Evolutionary conservation across 2,113 vertebrate species (phyloP).

Genomic region (Phrynosoma platyrhinos): DNA sequence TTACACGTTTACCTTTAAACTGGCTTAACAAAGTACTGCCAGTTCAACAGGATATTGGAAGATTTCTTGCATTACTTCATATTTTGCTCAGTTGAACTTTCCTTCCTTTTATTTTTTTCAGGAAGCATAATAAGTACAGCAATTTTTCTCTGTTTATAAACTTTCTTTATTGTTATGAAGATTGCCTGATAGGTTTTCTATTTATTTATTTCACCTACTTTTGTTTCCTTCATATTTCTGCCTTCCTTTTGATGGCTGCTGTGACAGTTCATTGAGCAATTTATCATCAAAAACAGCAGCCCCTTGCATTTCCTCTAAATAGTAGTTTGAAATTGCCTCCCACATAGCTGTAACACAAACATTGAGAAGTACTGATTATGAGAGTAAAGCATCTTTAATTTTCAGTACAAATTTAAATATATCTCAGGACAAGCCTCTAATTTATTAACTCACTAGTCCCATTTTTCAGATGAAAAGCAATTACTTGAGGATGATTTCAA

Average conservation of each 20-base stretch:
- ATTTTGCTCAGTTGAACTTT: background rate
- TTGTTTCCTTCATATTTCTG: conserved; percentile 10
- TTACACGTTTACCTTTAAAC: too few species aligned
- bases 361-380: background rate
- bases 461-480: background rate
- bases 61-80: background rate
- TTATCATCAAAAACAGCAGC: background rate
- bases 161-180: background rate
- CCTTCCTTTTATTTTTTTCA: background rate
- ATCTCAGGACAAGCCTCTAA: background rate
- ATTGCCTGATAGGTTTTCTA: background rate
- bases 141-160: background rate
- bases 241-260: background rate
- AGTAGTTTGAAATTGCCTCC: conserved; percentile 4
- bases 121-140: background rate
- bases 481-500: background rate
- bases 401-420: conserved; percentile 1
- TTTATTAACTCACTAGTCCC: background rate
- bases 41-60: background rate
- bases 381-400: conserved; percentile 16
- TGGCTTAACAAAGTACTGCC: background rate
- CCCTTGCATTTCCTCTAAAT: background rate
- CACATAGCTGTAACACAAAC: background rate
- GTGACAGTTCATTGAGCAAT: conserved; percentile 11
- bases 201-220: conserved; percentile 18